Percentiles rank a stretch among this genome's conserved stretches.
Conservation (phyloP, 2,888 invertebrate genomes). For the Eristalis arbustorum region DNA sequence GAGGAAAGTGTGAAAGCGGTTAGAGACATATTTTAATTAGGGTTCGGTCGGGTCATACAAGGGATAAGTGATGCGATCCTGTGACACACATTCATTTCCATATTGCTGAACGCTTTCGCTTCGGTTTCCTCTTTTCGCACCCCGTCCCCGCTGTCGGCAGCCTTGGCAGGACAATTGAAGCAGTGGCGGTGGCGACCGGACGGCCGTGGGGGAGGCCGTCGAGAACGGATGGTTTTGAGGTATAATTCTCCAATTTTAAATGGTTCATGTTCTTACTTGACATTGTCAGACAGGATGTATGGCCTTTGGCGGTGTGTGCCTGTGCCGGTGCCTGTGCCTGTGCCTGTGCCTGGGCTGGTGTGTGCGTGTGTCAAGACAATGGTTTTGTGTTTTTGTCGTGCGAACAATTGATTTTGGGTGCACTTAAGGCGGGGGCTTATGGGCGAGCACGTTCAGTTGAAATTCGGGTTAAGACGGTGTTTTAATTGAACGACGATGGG, state of each 20-base stretch:
- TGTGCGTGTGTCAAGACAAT: background rate
- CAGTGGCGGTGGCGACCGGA: background rate
- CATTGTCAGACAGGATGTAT: background rate
- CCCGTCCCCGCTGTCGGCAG: too few species aligned
- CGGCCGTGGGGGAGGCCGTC: too few species aligned
- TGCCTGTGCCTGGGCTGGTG: background rate
- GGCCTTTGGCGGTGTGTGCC: too few species aligned
- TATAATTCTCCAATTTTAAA: background rate
- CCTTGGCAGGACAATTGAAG: background rate
- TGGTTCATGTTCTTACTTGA: background rate
- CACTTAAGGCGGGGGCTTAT: too few species aligned
- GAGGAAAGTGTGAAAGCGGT: background rate
- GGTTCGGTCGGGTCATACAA: conserved; percentile 8
- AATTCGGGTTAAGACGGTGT: too few species aligned
- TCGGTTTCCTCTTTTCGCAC: background rate
- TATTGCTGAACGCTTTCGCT: background rate
- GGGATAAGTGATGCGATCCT: background rate
- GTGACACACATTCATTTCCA: background rate
- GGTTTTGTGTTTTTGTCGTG: too few species aligned
- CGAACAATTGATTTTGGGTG: background rate
- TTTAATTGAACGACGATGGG: too few species aligned
- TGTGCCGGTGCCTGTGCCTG: too few species aligned
- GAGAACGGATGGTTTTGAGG: background rate
- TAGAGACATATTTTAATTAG: conserved; percentile 28
- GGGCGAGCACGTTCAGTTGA: too few species aligned